These are phyloP conservation scores for Chanos chanos DNA, from an alignment of 2,797 vertebrate genomes.

Conservation along the genomic window DNA sequence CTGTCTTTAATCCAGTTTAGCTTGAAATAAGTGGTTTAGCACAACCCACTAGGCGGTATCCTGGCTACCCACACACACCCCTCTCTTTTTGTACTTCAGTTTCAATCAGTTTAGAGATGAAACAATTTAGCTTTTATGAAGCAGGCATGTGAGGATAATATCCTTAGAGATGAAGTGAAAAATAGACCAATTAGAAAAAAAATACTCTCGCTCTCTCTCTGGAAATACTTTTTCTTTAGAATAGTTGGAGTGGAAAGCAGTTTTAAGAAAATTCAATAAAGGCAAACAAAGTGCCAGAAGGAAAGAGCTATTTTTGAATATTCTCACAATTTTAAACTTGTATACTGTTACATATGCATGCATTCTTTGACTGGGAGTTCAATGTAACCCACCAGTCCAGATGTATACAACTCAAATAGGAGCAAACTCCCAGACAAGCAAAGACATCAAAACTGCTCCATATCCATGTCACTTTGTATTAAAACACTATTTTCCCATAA, in stretches of 20 bases:
- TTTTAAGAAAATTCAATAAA: constrained; percentile 46
- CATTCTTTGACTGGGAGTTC: too few relatives aligned
- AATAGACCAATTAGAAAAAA: constrained; percentile 61
- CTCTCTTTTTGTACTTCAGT: constrained; percentile 53
- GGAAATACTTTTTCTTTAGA: constrained; percentile 32
- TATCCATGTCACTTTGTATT: too few relatives aligned
- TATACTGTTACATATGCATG: too few relatives aligned
- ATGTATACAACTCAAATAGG: background rate
- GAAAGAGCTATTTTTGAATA: background rate
- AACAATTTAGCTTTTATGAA: constrained; percentile 74
- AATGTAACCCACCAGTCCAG: too few relatives aligned
- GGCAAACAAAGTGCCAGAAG: constrained; percentile 1
- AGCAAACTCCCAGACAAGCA: background rate
- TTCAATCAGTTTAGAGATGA: constrained; percentile 71
- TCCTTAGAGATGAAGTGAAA: constrained; percentile 69
- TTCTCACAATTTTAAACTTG: too few relatives aligned
- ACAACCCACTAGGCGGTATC: constrained; percentile 63
- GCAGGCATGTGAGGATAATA: constrained; percentile 68
- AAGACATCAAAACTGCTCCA: background rate
- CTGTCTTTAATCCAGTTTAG: constrained; percentile 79
- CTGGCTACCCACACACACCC: constrained; percentile 43
- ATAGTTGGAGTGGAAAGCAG: constrained; percentile 51
- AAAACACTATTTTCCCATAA: too few relatives aligned
- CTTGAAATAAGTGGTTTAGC: constrained; percentile 78
- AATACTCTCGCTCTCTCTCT: constrained; percentile 34